Conservation (phyloP, 2,113 vertebrate species). For the Podarcis cretensis region DNA sequence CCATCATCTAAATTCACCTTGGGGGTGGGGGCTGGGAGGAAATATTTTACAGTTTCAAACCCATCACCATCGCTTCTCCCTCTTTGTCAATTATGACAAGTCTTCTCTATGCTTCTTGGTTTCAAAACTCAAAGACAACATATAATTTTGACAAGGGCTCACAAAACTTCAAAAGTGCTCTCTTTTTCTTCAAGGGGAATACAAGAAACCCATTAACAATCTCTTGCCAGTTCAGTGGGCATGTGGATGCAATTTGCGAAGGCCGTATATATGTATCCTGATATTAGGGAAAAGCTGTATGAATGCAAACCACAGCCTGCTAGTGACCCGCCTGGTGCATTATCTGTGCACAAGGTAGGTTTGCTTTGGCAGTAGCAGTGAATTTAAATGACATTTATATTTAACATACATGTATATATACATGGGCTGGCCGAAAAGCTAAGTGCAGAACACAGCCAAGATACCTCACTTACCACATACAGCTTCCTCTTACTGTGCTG, state of each 20-base stretch:
- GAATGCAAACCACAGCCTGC: background rate
- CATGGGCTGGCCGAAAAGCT: background rate
- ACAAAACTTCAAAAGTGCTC: background rate
- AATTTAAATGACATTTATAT: background rate
- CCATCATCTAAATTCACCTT: background rate
- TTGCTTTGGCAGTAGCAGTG: background rate
- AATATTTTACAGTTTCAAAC: background rate
- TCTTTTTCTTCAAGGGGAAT: background rate
- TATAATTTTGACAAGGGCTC: background rate
- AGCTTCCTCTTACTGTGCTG: too few relatives aligned
- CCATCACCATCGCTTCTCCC: background rate
- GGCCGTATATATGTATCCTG: background rate
- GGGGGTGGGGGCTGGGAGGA: too few relatives aligned
- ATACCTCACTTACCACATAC: background rate
- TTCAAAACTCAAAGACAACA: background rate
- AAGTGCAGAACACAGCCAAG: background rate
- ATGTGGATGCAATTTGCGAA: background rate
- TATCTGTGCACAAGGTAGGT: background rate
- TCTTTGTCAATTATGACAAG: background rate
- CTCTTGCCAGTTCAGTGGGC: conserved; percentile 9
- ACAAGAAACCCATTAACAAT: background rate
- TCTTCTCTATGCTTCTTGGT: background rate
- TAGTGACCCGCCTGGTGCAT: background rate
- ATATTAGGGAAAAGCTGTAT: background rate
- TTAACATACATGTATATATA: background rate